phyloP scores from a whole-genome alignment of 2,797 vertebrate genomes.

The Alosa sapidissima region DNA sequence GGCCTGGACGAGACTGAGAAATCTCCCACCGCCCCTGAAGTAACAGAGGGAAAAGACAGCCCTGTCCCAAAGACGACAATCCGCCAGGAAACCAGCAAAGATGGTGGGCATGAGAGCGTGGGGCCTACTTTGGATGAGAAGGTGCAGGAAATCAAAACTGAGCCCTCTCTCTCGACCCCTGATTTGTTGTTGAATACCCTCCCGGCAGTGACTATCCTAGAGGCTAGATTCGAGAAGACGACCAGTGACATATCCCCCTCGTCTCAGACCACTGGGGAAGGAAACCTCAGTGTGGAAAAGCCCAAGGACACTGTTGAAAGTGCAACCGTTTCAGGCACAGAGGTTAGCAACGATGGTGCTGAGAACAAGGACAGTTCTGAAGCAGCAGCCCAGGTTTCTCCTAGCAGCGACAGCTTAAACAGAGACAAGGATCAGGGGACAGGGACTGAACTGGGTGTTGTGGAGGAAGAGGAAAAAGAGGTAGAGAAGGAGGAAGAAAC shows the following conservation, averaged over 20 bases:
- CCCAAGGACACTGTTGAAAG: neutral
- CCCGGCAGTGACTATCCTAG: neutral
- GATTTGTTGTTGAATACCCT: neutral
- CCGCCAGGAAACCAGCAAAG: conserved; percentile 12
- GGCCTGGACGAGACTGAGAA: neutral
- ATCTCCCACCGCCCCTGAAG: conserved; percentile 2
- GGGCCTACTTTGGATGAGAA: neutral
- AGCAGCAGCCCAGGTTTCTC: neutral
- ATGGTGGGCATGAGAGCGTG: neutral
- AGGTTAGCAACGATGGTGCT: neutral
- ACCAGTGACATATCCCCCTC: neutral
- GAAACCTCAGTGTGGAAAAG: neutral
- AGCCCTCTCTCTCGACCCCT: neutral
- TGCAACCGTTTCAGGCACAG: neutral
- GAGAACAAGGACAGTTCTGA: conserved; percentile 1
- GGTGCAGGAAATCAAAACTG: neutral
- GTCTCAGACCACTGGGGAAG: neutral
- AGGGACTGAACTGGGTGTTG: conserved; percentile 26
- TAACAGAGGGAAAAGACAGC: neutral
- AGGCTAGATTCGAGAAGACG: neutral
- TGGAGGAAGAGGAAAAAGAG: conserved; percentile 40
- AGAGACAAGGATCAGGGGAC: conserved; percentile 25
- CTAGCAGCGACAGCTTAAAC: conserved; percentile 2
- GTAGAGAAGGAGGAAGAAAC: conserved; percentile 30
- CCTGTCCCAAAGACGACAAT: neutral